phyloP scores from a whole-genome alignment of 2,113 vertebrate genomes.

The Atlantisia rogersi region DNA sequence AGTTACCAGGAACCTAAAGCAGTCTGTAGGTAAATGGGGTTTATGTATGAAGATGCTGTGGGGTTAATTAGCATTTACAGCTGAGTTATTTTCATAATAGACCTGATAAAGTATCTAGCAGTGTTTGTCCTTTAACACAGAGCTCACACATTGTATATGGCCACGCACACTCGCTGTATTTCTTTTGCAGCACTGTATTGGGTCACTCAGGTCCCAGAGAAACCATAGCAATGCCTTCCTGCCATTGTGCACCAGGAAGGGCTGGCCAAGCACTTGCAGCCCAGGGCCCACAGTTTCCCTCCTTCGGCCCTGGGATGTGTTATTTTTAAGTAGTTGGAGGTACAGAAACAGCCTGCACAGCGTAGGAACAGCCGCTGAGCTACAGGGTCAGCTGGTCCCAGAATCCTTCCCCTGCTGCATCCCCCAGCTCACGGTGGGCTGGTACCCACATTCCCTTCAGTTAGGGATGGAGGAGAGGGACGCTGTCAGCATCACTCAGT shows the following conservation, averaged over 20 bases:
- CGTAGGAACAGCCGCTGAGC: fast-evolving
- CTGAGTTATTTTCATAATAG: not conserved
- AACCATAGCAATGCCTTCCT: constrained; percentile 82
- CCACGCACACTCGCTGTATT: not conserved
- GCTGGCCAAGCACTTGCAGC: constrained; percentile 56
- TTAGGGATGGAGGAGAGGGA: not conserved
- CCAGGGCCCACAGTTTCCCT: constrained; percentile 41
- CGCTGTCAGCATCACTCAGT: fast-evolving
- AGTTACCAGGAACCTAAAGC: not conserved
- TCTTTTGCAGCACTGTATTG: constrained; percentile 43
- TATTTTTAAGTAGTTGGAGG: constrained; percentile 50
- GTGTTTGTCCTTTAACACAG: not conserved
- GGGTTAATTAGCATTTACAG: not conserved
- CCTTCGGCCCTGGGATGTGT: not conserved
- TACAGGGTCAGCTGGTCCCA: not conserved
- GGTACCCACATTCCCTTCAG: not conserved
- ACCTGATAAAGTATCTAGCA: not conserved
- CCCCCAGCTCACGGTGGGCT: fast-evolving
- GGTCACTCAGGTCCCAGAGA: constrained; percentile 74
- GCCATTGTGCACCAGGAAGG: constrained; percentile 88
- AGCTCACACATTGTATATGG: fast-evolving
- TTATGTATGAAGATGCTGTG: not conserved
- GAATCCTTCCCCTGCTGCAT: too few species aligned
- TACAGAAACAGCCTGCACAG: not conserved
- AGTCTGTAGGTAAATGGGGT: not conserved